These are phyloP conservation scores for Stichodactyla helianthus DNA, from an alignment of 64 coral and sea anemone genomes.

Conservation along the genomic window DNA sequence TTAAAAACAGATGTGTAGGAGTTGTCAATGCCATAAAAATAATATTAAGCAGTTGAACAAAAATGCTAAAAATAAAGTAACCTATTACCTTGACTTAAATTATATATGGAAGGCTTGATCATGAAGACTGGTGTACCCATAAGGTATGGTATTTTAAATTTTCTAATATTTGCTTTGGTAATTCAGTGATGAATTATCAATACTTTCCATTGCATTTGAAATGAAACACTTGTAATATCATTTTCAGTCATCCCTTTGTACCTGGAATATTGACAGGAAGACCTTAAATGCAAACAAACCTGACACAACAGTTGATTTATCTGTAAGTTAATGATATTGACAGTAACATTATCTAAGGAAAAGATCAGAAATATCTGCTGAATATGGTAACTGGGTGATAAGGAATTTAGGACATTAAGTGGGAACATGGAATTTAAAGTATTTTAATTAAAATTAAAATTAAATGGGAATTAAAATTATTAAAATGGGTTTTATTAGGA, in stretches of 20 bases:
- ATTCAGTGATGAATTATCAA: no score
- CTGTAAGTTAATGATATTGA: slow-evolving; percentile 44
- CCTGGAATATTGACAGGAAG: slow-evolving; percentile 92
- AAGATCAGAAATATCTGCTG: no score
- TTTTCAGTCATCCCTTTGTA: slow-evolving; percentile 77
- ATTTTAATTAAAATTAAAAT: no score
- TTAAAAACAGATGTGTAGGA: no score
- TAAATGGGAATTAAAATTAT: no score
- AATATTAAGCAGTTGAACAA: no score
- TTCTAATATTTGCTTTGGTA: neutral
- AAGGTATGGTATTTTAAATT: slow-evolving; percentile 40
- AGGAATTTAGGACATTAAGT: no score
- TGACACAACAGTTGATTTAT: slow-evolving; percentile 70
- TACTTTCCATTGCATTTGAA: neutral
- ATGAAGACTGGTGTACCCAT: slow-evolving; percentile 97
- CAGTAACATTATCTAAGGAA: no score
- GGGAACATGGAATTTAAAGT: no score
- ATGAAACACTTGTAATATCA: neutral
- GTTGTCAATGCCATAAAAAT: no score
- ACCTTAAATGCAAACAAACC: slow-evolving; percentile 73
- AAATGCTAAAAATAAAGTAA: neutral
- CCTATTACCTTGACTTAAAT: neutral
- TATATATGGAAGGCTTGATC: slow-evolving; percentile 88
- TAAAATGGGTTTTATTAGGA: no score
- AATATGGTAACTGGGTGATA: no score